Percentiles rank a stretch among this genome's conserved stretches.
Evolutionary conservation across 2,797 vertebrate genomes (phyloP).

Genomic region (Poecile montanus): DNA sequence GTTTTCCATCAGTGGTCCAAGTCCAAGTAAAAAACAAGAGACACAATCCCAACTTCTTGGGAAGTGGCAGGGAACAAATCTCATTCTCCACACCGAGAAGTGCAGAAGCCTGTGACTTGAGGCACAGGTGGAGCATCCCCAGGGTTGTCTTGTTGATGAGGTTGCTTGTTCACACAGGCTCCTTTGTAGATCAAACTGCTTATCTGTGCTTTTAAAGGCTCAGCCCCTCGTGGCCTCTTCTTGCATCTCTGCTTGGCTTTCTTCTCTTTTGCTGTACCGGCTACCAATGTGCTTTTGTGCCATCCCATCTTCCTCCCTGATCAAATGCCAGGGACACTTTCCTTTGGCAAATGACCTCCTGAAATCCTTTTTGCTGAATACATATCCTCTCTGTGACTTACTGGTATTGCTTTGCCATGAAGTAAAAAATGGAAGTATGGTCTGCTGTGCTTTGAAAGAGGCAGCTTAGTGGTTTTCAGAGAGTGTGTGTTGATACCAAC

Average conservation of each 20-base stretch:
- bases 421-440: background rate
- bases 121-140: constrained; percentile 50
- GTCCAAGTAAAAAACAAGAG: background rate
- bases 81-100: background rate
- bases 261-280: constrained; percentile 36
- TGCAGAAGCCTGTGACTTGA: constrained; percentile 3
- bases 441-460: background rate
- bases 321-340: constrained; percentile 35
- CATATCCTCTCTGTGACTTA: background rate
- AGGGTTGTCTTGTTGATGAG: constrained; percentile 59
- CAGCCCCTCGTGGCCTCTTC: constrained; percentile 55
- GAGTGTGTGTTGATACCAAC: background rate
- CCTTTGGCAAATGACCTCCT: constrained; percentile 45
- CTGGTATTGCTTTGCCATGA: background rate
- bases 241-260: constrained; percentile 63
- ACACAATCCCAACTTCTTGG: background rate
- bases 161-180: constrained; percentile 23
- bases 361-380: constrained; percentile 22
- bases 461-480: background rate
- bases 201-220: constrained; percentile 58
- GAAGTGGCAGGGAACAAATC: background rate
- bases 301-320: constrained; percentile 31
- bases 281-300: constrained; percentile 40
- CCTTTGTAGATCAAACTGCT: constrained; percentile 69
- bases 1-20: background rate